Evolutionary conservation across 92 coral and sea anemone species (phyloP).

Genomic region (Porites divaricata): DNA sequence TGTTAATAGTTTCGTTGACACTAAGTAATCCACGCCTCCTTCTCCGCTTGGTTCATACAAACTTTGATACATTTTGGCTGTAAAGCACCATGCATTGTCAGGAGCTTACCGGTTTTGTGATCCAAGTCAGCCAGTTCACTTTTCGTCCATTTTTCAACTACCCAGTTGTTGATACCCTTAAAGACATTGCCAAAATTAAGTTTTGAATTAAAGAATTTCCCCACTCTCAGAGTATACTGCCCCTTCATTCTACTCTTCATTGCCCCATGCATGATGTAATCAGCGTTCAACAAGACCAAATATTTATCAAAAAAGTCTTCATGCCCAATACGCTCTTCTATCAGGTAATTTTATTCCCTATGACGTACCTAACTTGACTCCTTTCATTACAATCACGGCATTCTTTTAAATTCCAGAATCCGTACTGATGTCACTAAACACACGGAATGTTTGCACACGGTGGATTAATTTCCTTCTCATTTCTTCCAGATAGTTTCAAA

Average conservation of each 20-base stretch:
- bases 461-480: slow-evolving; percentile 45
- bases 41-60: too few relatives aligned
- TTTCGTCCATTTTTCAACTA: slow-evolving; percentile 25
- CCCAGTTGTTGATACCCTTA: slow-evolving; percentile 23
- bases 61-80: too few relatives aligned
- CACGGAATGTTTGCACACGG: slow-evolving; percentile 44
- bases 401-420: slow-evolving; percentile 61
- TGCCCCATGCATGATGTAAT: slow-evolving; percentile 20
- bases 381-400: slow-evolving; percentile 50
- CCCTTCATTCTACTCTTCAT: slow-evolving; percentile 32
- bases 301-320: slow-evolving; percentile 40
- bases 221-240: slow-evolving; percentile 31
- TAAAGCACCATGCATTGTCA: too few relatives aligned
- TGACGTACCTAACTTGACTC: slow-evolving; percentile 33
- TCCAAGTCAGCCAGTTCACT: too few relatives aligned
- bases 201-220: slow-evolving; percentile 26
- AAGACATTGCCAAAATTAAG: slow-evolving; percentile 24
- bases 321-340: slow-evolving; percentile 18
- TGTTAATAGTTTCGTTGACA: too few relatives aligned
- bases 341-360: slow-evolving; percentile 52
- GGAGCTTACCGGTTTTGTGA: too few relatives aligned
- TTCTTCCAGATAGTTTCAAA: slow-evolving; percentile 48
- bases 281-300: slow-evolving; percentile 31
- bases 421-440: slow-evolving; percentile 59
- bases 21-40: too few relatives aligned